A percentile compares a stretch with the other conserved stretches of the same genome.
Conservation (phyloP, 1,140 invertebrate species). For the Lamellibrachia luymesi region DNA sequence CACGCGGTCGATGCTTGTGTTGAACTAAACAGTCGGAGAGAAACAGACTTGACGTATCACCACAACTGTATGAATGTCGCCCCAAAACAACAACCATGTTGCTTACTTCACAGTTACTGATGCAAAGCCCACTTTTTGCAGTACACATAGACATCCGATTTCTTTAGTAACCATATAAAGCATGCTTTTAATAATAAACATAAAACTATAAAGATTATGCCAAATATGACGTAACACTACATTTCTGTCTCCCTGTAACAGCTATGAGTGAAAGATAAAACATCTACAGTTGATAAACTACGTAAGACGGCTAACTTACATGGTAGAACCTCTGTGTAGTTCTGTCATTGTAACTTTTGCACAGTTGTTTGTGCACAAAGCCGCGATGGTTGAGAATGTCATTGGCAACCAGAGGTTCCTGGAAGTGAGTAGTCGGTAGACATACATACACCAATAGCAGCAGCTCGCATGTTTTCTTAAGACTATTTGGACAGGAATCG, state of each 20-base stretch:
- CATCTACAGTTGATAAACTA: background rate
- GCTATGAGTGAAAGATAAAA: background rate
- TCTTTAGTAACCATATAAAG: background rate
- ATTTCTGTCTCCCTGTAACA: background rate
- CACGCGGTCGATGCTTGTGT: slow-evolving; percentile 71
- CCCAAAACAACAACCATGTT: no score
- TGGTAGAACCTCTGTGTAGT: slow-evolving; percentile 59
- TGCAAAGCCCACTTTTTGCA: no score
- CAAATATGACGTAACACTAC: background rate
- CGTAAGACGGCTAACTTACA: slow-evolving; percentile 36
- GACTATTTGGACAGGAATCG: background rate
- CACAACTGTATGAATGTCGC: no score
- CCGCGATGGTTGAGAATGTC: slow-evolving; percentile 80
- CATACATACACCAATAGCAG: background rate
- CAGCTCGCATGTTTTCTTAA: background rate
- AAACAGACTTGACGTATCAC: no score
- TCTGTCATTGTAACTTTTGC: slow-evolving; percentile 63
- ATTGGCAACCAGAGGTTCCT: slow-evolving; percentile 79
- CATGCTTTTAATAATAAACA: no score
- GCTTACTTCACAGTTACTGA: no score
- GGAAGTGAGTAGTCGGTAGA: slow-evolving; percentile 15
- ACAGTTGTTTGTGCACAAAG: slow-evolving; percentile 80
- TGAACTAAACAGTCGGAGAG: slow-evolving; percentile 70
- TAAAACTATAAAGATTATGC: no score
- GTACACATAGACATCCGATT: background rate